Percentiles rank a stretch among this genome's conserved stretches.
These are phyloP conservation scores for Lepisosteus osseus DNA, from an alignment of 2,113 vertebrate species.

Conservation along the genomic window DNA sequence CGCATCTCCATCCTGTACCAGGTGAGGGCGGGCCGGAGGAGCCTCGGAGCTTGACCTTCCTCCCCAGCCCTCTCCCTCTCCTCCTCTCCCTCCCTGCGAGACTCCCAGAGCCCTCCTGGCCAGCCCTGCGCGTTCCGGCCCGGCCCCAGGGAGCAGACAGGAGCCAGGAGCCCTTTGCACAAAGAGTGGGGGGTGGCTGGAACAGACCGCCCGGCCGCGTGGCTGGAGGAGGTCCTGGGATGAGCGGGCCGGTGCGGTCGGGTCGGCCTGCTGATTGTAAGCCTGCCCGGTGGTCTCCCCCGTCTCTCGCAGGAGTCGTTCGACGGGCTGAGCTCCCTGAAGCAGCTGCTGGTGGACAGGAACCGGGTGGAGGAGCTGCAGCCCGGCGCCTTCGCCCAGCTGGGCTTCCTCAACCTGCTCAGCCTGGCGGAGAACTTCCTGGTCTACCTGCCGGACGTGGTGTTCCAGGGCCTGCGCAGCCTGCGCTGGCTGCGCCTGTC, in stretches of 20 bases:
- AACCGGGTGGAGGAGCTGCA: conserved; percentile 88
- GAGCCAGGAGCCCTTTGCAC: too few relatives aligned
- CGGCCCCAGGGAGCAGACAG: too few relatives aligned
- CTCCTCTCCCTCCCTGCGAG: background rate
- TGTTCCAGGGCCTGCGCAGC: conserved; percentile 86
- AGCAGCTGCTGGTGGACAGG: conserved; percentile 74
- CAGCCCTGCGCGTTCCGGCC: too few relatives aligned
- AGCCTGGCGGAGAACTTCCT: conserved; percentile 81
- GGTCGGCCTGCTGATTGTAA: too few relatives aligned
- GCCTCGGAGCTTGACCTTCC: background rate
- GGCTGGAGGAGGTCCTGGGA: too few relatives aligned
- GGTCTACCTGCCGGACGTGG: conserved; percentile 87
- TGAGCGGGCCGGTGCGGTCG: too few relatives aligned
- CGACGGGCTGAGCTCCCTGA: conserved; percentile 80
- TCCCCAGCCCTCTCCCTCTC: background rate
- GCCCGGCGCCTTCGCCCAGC: conserved; percentile 79
- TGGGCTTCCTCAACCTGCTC: conserved; percentile 80
- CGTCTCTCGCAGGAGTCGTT: conserved; percentile 71
- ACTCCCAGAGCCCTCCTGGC: too few relatives aligned
- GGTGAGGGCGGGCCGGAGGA: conserved; percentile 26
- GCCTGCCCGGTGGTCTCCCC: background rate
- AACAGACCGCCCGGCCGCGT: too few relatives aligned
- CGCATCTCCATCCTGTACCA: conserved; percentile 79
- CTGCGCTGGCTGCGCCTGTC: conserved; percentile 82
- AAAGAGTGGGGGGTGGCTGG: too few relatives aligned